phyloP scores from a whole-genome alignment of 2,797 vertebrate genomes.

The Gastrophryne carolinensis region DNA sequence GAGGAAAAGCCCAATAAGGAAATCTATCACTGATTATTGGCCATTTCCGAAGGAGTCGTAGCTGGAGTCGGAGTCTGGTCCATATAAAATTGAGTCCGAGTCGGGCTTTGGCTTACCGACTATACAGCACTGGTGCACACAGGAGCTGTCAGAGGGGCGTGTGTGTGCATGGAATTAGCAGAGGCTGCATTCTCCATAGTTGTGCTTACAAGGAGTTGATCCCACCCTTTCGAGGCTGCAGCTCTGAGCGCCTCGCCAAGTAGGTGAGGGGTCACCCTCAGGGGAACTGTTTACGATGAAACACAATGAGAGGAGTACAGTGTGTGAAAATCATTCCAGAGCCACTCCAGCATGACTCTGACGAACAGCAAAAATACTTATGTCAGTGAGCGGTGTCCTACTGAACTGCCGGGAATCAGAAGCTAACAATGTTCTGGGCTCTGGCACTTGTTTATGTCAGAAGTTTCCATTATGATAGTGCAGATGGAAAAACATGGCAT shows the following conservation, averaged over 20 bases:
- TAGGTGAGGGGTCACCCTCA: conserved; percentile 24
- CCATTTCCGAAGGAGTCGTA: not conserved
- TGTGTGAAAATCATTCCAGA: conserved; percentile 21
- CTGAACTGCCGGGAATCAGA: not conserved
- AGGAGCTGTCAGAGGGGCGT: not conserved
- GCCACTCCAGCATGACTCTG: not conserved
- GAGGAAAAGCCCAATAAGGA: not conserved
- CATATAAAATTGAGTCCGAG: too few relatives aligned
- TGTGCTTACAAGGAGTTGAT: conserved; percentile 41
- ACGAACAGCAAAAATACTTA: conserved; percentile 1
- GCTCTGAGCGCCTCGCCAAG: not conserved
- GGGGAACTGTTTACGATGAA: conserved; percentile 26
- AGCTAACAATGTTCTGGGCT: conserved; percentile 9
- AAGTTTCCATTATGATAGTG: not conserved
- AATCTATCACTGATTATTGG: not conserved
- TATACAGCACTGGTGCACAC: too few relatives aligned
- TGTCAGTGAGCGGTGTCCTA: not conserved
- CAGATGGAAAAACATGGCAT: not conserved
- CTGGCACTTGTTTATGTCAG: not conserved
- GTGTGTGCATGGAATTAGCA: not conserved
- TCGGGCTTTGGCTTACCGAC: too few relatives aligned
- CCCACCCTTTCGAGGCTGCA: not conserved
- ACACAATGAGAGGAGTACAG: conserved; percentile 40
- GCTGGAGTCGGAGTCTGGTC: not conserved
- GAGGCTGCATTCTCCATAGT: not conserved